phyloP scores from a whole-genome alignment of 2,888 invertebrate genomes.

The Cylindroiulus punctatus region DNA sequence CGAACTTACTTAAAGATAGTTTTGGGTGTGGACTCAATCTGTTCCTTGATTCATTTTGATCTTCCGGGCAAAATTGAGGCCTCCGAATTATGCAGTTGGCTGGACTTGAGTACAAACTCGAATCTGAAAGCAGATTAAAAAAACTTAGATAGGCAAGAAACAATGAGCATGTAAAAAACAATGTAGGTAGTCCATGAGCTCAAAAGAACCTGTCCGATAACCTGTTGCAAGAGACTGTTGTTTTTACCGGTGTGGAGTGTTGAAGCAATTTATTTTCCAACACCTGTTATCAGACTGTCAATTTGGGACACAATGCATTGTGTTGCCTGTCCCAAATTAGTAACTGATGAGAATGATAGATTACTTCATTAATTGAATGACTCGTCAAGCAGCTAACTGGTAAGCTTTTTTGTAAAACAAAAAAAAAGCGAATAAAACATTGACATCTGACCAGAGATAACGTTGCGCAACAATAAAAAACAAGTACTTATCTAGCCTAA shows the following conservation, averaged over 20 bases:
- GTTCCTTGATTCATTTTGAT: background rate
- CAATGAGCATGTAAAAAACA: background rate
- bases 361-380: background rate
- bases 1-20: slow-evolving; percentile 10
- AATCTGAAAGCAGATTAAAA: background rate
- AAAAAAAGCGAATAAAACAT: background rate
- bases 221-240: background rate
- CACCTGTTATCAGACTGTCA: background rate
- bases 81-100: slow-evolving; percentile 41
- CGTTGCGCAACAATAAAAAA: no score
- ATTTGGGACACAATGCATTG: background rate
- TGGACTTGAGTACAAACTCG: slow-evolving; percentile 20
- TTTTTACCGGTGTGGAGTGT: background rate
- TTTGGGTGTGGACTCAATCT: background rate
- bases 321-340: background rate
- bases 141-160: background rate
- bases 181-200: background rate
- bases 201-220: background rate
- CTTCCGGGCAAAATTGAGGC: slow-evolving; percentile 26
- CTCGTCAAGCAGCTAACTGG: background rate
- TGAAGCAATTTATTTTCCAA: background rate
- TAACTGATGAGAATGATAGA: background rate
- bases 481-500: no score
- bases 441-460: no score
- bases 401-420: background rate